Percentiles rank a stretch among this genome's conserved stretches.
Conservation (phyloP, 2,113 vertebrate genomes). For the Colaptes auratus region DNA sequence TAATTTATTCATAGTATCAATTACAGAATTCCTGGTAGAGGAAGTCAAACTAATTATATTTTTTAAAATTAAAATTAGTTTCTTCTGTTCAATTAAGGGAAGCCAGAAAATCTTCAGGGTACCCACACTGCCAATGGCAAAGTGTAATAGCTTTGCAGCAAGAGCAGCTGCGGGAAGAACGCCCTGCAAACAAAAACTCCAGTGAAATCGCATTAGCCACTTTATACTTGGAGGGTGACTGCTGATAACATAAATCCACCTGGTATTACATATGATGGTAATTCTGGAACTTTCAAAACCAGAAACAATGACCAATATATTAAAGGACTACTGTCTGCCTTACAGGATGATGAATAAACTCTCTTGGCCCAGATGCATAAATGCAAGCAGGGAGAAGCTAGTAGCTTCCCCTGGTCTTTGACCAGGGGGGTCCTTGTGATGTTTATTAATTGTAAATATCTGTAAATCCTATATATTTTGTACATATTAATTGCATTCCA, state of each 20-base stretch:
- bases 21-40: slow-evolving; percentile 67
- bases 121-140: slow-evolving; percentile 30
- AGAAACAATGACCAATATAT: background rate
- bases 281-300: background rate
- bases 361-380: background rate
- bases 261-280: background rate
- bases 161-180: background rate
- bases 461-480: no score
- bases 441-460: no score
- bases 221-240: background rate
- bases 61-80: slow-evolving; percentile 63
- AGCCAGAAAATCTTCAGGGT: slow-evolving; percentile 57
- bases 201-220: rapidly evolving
- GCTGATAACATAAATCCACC: background rate
- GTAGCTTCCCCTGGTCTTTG: no score
- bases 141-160: slow-evolving; percentile 16
- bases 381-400: background rate
- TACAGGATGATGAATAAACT: background rate
- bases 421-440: no score
- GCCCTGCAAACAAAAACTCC: background rate
- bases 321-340: background rate
- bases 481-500: no score
- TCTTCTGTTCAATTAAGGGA: slow-evolving; percentile 63
- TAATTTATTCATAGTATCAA: slow-evolving; percentile 72
- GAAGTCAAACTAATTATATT: slow-evolving; percentile 65